Conservation (phyloP, 2,113 vertebrate genomes). For the Danionella cerebrum region DNA sequence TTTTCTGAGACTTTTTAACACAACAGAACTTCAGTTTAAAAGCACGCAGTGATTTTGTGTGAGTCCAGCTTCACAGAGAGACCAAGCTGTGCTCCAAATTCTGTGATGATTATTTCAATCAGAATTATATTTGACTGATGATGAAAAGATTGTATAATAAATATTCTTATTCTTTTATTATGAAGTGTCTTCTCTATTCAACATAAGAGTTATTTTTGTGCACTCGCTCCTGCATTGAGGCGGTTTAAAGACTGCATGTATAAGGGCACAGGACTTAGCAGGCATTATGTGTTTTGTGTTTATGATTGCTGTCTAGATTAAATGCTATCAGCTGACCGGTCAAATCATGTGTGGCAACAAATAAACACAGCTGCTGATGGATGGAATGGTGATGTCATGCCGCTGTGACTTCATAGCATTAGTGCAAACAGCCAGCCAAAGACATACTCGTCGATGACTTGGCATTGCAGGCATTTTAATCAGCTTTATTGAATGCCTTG, state of each 20-base stretch:
- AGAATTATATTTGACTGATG: too few relatives aligned
- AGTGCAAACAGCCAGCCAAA: not conserved
- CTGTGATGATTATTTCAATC: too few relatives aligned
- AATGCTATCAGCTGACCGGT: not conserved
- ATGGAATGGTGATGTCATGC: slow-evolving; percentile 8
- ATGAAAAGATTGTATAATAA: too few relatives aligned
- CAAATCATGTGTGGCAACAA: not conserved
- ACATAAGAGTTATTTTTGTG: too few relatives aligned
- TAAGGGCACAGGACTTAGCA: not conserved
- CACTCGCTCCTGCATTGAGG: too few relatives aligned
- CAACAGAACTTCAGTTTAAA: too few relatives aligned
- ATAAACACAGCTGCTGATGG: slow-evolving; percentile 14
- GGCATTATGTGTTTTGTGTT: not conserved
- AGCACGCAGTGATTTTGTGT: too few relatives aligned
- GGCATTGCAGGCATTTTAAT: slow-evolving; percentile 26
- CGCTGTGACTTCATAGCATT: slow-evolving; percentile 27
- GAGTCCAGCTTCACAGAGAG: too few relatives aligned
- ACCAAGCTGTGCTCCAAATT: too few relatives aligned
- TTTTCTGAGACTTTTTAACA: too few relatives aligned
- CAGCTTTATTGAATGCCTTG: not conserved
- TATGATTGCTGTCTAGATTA: slow-evolving; percentile 6
- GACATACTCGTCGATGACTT: not conserved
- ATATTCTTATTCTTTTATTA: too few relatives aligned
- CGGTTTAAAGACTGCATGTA: not conserved
- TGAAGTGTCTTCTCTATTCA: too few relatives aligned